A percentile compares a stretch with the other conserved stretches of the same genome.
These are phyloP conservation scores for Centropus bengalensis DNA, from an alignment of 2,113 vertebrate genomes.

Conservation along the genomic window DNA sequence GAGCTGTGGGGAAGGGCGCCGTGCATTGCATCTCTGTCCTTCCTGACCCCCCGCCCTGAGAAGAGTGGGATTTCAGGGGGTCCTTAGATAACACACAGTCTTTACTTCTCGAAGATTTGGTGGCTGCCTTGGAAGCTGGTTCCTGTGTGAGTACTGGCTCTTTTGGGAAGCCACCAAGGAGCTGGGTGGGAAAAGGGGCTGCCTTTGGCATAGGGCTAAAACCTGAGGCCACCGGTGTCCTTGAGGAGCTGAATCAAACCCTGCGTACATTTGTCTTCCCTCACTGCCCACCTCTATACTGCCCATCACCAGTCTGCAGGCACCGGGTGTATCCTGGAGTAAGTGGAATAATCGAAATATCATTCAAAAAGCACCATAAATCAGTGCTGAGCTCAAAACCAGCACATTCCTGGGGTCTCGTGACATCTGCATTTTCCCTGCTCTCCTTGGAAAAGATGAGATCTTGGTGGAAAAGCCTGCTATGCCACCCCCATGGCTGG, in stretches of 20 bases:
- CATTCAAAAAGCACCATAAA: not conserved
- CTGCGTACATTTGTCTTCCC: not conserved
- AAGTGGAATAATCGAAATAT: not conserved
- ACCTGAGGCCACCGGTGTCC: not conserved
- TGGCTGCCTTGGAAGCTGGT: not conserved
- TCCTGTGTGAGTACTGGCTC: not conserved
- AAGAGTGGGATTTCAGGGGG: rapidly evolving
- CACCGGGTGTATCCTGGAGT: not conserved
- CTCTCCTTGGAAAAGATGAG: not conserved
- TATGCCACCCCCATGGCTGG: not conserved
- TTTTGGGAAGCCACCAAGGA: not conserved
- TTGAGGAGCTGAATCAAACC: not conserved
- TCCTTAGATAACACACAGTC: not conserved
- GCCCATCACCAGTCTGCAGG: not conserved
- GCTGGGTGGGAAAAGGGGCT: not conserved
- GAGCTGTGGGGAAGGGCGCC: not conserved
- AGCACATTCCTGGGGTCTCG: not conserved
- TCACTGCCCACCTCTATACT: rapidly evolving
- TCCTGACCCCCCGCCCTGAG: not conserved
- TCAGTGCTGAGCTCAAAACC: not conserved
- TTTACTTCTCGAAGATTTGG: not conserved
- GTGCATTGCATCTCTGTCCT: not conserved
- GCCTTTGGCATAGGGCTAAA: not conserved
- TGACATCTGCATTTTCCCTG: not conserved
- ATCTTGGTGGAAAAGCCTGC: not conserved